Conservation (phyloP, 2,888 invertebrate genomes). For the Monopis laevigella region DNA sequence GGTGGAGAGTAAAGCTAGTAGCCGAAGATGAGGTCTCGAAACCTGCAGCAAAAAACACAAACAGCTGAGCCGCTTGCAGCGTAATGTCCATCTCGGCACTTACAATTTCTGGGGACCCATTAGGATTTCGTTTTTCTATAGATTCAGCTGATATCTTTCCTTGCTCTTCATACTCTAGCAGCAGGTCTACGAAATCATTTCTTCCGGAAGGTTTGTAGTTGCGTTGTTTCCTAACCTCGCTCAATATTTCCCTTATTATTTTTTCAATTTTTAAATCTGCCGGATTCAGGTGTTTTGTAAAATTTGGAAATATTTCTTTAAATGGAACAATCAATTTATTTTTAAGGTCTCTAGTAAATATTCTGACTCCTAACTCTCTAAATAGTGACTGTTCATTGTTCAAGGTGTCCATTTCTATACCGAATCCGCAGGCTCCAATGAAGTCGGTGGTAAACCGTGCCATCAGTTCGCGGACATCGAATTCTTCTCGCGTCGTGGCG, state of each 20-base stretch:
- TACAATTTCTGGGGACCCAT: not conserved
- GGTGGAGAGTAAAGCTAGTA: conserved; percentile 25
- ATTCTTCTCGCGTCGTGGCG: conserved; percentile 1
- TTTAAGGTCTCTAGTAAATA: not conserved
- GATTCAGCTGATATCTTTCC: conserved; percentile 2
- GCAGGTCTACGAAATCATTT: conserved; percentile 17
- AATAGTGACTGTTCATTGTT: conserved; percentile 14
- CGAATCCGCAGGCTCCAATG: conserved; percentile 16
- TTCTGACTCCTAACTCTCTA: conserved; percentile 14
- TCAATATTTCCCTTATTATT: conserved; percentile 25
- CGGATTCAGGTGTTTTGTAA: conserved; percentile 23
- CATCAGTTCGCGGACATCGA: conserved; percentile 15
- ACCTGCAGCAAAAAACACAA: conserved; percentile 24
- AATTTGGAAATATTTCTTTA: conserved; percentile 32
- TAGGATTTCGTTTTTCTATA: conserved; percentile 11
- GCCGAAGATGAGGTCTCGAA: conserved; percentile 21
- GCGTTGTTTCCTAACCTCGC: conserved; percentile 13
- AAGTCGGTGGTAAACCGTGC: conserved; percentile 18
- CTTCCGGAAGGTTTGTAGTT: conserved; percentile 25
- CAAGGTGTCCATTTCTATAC: conserved; percentile 15
- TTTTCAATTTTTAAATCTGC: conserved; percentile 21
- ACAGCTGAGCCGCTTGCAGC: conserved; percentile 23
- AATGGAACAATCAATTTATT: conserved; percentile 13
- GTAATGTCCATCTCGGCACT: conserved; percentile 12
- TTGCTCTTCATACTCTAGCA: not conserved